Conservation (phyloP, 2,888 invertebrate genomes). For the Pterostichus niger region DNA sequence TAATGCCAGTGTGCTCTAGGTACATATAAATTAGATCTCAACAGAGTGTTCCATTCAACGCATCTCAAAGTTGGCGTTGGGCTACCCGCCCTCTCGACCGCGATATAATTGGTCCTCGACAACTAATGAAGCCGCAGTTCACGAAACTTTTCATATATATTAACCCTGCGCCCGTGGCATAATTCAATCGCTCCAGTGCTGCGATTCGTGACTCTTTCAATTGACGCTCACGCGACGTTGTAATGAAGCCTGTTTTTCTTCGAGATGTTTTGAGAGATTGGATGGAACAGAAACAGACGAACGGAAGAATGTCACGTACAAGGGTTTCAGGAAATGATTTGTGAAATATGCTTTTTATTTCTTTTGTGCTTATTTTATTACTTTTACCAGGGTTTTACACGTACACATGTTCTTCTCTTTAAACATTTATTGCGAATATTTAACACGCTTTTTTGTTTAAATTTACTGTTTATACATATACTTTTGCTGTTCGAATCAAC, state of each 20-base stretch:
- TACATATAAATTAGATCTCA: constrained; percentile 41
- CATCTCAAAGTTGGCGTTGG: constrained; percentile 19
- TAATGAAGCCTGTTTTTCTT: constrained; percentile 47
- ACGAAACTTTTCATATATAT: constrained; percentile 57
- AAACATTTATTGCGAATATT: constrained; percentile 2
- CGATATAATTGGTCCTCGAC: constrained; percentile 52
- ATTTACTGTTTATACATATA: too few relatives aligned
- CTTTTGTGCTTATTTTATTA: constrained; percentile 42
- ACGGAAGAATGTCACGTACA: constrained; percentile 26
- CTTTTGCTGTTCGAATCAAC: too few relatives aligned
- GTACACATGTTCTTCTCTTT: neutral
- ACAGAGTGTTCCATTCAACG: constrained; percentile 25
- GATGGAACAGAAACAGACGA: constrained; percentile 28
- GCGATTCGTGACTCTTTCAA: constrained; percentile 52
- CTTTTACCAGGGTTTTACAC: constrained; percentile 7
- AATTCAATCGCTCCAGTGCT: constrained; percentile 33
- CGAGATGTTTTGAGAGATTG: constrained; percentile 22
- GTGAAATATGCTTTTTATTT: constrained; percentile 39
- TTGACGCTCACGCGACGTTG: constrained; percentile 24
- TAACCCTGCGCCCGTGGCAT: constrained; percentile 9
- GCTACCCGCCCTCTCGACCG: constrained; percentile 6
- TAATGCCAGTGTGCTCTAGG: constrained; percentile 4
- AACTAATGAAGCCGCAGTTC: constrained; percentile 40
- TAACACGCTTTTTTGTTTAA: too few relatives aligned
- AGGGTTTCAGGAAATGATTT: constrained; percentile 17